Conservation (phyloP, 2,113 vertebrate genomes). For the Hemiprocne comata region DNA sequence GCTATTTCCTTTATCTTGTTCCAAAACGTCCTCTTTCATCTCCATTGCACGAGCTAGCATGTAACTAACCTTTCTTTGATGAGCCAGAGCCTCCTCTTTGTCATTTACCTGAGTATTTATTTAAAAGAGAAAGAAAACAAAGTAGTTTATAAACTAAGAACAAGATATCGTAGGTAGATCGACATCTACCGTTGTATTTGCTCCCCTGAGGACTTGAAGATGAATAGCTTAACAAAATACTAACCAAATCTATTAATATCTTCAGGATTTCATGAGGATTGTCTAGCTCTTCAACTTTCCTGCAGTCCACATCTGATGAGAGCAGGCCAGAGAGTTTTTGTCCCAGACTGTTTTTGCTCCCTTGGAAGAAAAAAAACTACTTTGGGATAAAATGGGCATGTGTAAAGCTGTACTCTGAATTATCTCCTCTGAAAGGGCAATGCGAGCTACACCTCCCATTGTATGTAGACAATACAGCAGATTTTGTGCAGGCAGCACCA, state of each 20-base stretch:
- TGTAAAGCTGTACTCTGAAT: neutral
- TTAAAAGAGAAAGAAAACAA: neutral
- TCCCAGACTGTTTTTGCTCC: constrained; percentile 70
- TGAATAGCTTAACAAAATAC: constrained; percentile 19
- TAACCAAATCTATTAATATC: constrained; percentile 85
- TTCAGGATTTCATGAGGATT: constrained; percentile 80
- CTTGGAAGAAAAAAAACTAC: neutral
- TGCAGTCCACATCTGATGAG: constrained; percentile 67
- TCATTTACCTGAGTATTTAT: constrained; percentile 82
- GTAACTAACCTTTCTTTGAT: constrained; percentile 93
- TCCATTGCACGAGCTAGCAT: constrained; percentile 88
- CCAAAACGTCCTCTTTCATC: constrained; percentile 69
- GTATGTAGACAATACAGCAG: neutral
- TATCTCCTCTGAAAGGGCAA: fast-evolving
- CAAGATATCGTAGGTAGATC: neutral
- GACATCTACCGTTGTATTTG: neutral
- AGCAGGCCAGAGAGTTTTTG: constrained; percentile 78
- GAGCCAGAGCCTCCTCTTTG: constrained; percentile 92
- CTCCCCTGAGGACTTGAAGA: fast-evolving
- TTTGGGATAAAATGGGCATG: neutral
- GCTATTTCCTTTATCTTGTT: neutral
- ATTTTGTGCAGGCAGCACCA: neutral
- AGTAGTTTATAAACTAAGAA: neutral
- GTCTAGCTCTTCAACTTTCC: constrained; percentile 60
- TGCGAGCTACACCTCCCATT: fast-evolving